Base-by-base conservation (phyloP, 2,888 invertebrate genomes). In the Patella pellucida region DNA sequence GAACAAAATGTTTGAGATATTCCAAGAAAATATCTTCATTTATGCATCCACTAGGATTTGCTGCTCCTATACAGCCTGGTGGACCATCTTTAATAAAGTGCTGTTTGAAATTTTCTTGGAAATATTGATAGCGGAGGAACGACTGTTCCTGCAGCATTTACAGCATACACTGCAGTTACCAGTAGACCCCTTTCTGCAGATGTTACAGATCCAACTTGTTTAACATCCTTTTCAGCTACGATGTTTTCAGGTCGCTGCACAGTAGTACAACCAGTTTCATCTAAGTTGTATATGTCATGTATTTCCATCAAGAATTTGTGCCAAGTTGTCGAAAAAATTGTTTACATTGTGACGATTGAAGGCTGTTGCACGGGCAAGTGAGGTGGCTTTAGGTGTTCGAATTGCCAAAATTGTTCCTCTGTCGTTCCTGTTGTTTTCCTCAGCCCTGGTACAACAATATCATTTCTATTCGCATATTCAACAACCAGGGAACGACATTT, bases 11-110 rank as follows among this genome's bases (percentile, higher is more conserved):
- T n/a, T n/a, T n/a, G n/a, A n/a, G n/a, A n/a, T n/a, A n/a, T n/a
- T n/a, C n/a, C n/a, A n/a, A n/a, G n/a, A n/a, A n/a, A n/a, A n/a
- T n/a, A n/a, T n/a, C n/a, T n/a, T n/a, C n/a, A n/a, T n/a, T n/a
- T n/a, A n/a, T n/a, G n/a, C 87, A 88, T 3, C 87, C 86, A 23
- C n/a, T 50, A 15, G 54, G 27, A 41, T 70, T 19, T 16, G 71
- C 70, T 31, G 50, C 62, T 16, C 75, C 75, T 16, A 75, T 23
- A 52, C 62, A 50, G 31, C 70, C 75, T 27, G 52, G 52, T 31
- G 71, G 71, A 11, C 70, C 71, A 56, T 56, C 71, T 31, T 67
- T 15, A 19, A 75, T 27, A n/a, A 71, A 71, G 67, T 71, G 52
- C 0, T 71, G 62, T 52, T 2, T 71, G 27, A 51, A 81, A 15